Evolutionary conservation across 2,888 invertebrate genomes (phyloP).

Genomic region (Pterostichus niger): DNA sequence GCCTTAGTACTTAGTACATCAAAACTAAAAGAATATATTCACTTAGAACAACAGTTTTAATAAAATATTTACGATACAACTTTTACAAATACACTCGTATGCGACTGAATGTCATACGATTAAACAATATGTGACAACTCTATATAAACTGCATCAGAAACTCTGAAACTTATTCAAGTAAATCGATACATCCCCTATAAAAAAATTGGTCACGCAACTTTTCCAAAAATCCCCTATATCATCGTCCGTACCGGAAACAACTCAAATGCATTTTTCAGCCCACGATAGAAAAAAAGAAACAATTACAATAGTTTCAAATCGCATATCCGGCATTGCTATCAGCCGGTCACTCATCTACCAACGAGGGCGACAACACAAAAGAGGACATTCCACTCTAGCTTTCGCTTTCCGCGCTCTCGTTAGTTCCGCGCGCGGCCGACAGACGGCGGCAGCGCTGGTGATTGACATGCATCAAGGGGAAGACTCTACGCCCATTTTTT

Average conservation of each 20-base stretch:
- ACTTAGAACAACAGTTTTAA: too few relatives aligned
- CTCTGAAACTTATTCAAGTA: slow-evolving; percentile 11
- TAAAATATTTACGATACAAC: too few relatives aligned
- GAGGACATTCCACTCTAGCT: background rate
- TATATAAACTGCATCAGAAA: background rate
- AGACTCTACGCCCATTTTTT: slow-evolving; percentile 35
- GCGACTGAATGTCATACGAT: too few relatives aligned
- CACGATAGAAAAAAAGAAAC: slow-evolving; percentile 32
- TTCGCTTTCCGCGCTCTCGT: slow-evolving; percentile 22
- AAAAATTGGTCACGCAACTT: slow-evolving; percentile 42
- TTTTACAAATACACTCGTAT: too few relatives aligned
- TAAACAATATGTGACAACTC: too few relatives aligned
- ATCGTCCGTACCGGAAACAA: slow-evolving; percentile 37
- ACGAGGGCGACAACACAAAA: background rate
- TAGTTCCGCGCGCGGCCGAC: slow-evolving; percentile 26
- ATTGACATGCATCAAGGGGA: slow-evolving; percentile 53
- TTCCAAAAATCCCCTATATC: slow-evolving; percentile 34
- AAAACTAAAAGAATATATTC: too few relatives aligned
- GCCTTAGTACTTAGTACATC: too few relatives aligned
- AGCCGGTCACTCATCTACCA: slow-evolving; percentile 14
- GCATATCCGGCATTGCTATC: slow-evolving; percentile 43
- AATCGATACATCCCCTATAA: slow-evolving; percentile 21
- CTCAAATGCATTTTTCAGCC: slow-evolving; percentile 28
- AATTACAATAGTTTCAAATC: slow-evolving; percentile 57
- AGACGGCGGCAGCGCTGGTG: slow-evolving; percentile 18